These are phyloP conservation scores for Orchestes rusci DNA, from an alignment of 2,888 invertebrate species.

Conservation along the genomic window DNA sequence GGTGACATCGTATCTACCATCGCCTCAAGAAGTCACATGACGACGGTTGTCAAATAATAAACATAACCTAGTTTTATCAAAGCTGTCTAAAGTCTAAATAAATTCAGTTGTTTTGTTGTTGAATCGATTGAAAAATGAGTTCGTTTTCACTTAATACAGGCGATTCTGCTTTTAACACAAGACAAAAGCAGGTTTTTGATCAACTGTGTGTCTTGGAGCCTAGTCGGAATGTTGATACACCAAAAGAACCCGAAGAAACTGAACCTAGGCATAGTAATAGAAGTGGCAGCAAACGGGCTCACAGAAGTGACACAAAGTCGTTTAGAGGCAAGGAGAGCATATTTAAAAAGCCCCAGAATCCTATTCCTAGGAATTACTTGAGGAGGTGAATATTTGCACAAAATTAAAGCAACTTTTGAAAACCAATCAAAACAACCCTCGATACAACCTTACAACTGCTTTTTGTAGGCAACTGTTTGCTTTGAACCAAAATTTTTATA, in stretches of 20 bases:
- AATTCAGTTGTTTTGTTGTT: not conserved
- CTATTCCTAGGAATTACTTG: conserved; percentile 45
- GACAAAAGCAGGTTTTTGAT: conserved; percentile 64
- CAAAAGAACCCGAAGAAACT: conserved; percentile 17
- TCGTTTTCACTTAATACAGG: conserved; percentile 27
- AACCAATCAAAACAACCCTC: no score
- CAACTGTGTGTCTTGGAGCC: conserved; percentile 53
- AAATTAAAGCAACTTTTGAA: no score
- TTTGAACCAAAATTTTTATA: no score
- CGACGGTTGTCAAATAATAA: no score
- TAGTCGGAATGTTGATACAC: conserved; percentile 38
- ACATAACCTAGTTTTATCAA: no score
- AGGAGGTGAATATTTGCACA: conserved; percentile 35
- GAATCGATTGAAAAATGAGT: conserved; percentile 17
- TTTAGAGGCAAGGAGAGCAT: conserved; percentile 70
- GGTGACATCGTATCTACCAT: no score
- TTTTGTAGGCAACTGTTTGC: no score
- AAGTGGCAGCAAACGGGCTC: conserved; percentile 36
- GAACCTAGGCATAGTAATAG: conserved; percentile 26
- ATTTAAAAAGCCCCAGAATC: conserved; percentile 66
- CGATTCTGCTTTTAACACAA: conserved; percentile 44
- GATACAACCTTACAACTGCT: no score
- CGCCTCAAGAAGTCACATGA: no score
- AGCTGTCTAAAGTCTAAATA: no score
- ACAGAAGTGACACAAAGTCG: conserved; percentile 49